phyloP scores from a whole-genome alignment of 2,797 vertebrate species.

The Cetoscarus ocellatus region DNA sequence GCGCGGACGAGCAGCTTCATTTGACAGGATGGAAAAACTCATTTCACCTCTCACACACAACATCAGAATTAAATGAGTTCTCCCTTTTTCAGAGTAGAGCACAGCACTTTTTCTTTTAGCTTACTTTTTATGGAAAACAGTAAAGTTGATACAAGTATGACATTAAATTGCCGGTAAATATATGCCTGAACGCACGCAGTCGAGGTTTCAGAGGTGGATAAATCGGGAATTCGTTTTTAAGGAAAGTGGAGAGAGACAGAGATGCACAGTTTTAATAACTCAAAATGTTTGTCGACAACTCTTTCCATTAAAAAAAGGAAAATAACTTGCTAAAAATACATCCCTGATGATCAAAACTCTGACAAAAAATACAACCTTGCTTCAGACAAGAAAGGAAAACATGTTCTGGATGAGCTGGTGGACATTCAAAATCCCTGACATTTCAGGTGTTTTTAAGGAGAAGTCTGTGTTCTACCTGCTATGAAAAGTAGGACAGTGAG shows the following conservation, averaged over 20 bases:
- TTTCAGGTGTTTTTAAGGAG: no score
- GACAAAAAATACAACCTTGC: no score
- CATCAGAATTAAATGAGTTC: conserved; percentile 66
- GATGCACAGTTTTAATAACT: no score
- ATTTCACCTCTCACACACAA: conserved; percentile 62
- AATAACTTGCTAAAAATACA: no score
- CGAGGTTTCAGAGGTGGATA: conserved; percentile 33
- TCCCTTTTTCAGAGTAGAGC: conserved; percentile 41
- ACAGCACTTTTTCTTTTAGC: conserved; percentile 47
- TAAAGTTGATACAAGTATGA: conserved; percentile 61
- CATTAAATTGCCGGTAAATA: conserved; percentile 70
- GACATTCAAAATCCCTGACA: no score
- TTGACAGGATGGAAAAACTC: conserved; percentile 64
- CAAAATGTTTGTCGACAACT: no score
- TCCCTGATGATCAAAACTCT: no score
- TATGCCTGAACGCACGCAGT: conserved; percentile 10
- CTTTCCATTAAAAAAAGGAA: no score
- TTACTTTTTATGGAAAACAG: conserved; percentile 56
- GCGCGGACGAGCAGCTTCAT: conserved; percentile 40
- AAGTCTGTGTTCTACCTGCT: no score
- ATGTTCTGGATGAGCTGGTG: no score
- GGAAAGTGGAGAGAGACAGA: neutral
- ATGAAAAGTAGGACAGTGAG: no score
- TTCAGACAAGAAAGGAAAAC: no score
- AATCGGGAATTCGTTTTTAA: conserved; percentile 36